These are phyloP conservation scores for Acanthosoma haemorrhoidale DNA, from an alignment of 2,888 invertebrate genomes.

Conservation along the genomic window DNA sequence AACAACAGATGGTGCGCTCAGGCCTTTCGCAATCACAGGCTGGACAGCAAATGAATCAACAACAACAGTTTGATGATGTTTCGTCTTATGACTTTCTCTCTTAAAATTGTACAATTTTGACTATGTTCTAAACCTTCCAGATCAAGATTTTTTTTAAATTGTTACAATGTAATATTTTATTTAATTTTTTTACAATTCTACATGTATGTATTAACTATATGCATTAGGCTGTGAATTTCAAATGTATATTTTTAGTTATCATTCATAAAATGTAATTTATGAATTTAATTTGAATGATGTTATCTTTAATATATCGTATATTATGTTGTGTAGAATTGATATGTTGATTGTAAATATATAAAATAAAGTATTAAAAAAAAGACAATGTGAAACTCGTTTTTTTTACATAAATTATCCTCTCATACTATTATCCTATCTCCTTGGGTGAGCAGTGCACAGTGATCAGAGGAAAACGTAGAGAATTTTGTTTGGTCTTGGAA, in stretches of 20 bases:
- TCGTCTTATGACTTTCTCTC: constrained; percentile 50
- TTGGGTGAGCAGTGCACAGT: too few species aligned
- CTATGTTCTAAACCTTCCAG: background rate
- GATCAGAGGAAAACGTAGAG: too few species aligned
- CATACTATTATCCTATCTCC: too few species aligned
- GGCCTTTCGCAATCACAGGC: constrained; percentile 35
- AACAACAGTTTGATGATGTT: constrained; percentile 52
- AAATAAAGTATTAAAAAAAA: background rate
- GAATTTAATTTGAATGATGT: background rate
- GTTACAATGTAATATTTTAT: background rate
- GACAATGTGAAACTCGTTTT: too few species aligned
- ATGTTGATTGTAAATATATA: constrained; percentile 3
- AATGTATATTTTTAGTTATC: background rate
- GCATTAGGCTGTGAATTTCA: constrained; percentile 11
- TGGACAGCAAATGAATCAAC: constrained; percentile 43
- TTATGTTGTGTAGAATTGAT: background rate
- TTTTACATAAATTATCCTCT: too few species aligned
- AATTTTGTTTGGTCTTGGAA: too few species aligned
- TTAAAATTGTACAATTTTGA: background rate
- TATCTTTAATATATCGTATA: background rate
- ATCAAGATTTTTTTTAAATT: background rate
- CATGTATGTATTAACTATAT: background rate
- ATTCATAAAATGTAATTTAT: background rate
- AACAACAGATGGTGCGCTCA: constrained; percentile 41
- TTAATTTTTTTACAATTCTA: constrained; percentile 3